phyloP scores from a whole-genome alignment of 2,113 vertebrate genomes.

The Petromus typicus region DNA sequence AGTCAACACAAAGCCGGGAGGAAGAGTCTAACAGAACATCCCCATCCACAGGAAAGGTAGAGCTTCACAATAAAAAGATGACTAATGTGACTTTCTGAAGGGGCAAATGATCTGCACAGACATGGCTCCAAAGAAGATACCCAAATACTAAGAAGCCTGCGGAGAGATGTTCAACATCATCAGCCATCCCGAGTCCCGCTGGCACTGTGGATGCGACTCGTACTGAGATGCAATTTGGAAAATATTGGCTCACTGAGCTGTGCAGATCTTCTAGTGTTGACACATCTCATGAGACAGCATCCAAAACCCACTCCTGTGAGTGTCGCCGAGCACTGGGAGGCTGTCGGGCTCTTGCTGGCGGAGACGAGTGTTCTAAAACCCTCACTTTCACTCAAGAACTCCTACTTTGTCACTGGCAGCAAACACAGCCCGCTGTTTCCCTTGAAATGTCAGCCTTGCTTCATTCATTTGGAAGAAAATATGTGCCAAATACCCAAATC shows the following conservation, averaged over 20 bases:
- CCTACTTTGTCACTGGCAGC: conserved; percentile 40
- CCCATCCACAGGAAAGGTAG: conserved; percentile 20
- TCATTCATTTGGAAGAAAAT: conserved; percentile 62
- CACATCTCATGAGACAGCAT: conserved; percentile 17
- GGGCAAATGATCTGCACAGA: not conserved
- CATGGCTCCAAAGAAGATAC: conserved; percentile 20
- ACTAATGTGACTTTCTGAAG: not conserved
- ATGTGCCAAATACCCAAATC: conserved; percentile 53
- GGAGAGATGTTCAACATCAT: not conserved
- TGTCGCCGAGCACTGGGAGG: not conserved
- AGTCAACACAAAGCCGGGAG: not conserved
- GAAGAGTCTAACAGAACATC: not conserved
- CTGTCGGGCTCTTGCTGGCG: not conserved
- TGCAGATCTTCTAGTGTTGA: conserved; percentile 24
- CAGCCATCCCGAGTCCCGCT: not conserved
- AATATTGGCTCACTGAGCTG: conserved; percentile 30
- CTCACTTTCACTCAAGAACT: conserved; percentile 52
- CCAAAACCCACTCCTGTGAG: conserved; percentile 14
- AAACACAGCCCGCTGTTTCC: conserved; percentile 54
- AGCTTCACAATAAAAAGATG: not conserved
- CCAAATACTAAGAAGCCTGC: not conserved
- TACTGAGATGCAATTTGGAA: conserved; percentile 24
- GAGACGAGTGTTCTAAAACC: conserved; percentile 20
- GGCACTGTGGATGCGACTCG: not conserved
- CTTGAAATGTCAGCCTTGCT: not conserved